phyloP scores from a whole-genome alignment of 2,888 invertebrate species.

The Callyntrura sp. region DNA sequence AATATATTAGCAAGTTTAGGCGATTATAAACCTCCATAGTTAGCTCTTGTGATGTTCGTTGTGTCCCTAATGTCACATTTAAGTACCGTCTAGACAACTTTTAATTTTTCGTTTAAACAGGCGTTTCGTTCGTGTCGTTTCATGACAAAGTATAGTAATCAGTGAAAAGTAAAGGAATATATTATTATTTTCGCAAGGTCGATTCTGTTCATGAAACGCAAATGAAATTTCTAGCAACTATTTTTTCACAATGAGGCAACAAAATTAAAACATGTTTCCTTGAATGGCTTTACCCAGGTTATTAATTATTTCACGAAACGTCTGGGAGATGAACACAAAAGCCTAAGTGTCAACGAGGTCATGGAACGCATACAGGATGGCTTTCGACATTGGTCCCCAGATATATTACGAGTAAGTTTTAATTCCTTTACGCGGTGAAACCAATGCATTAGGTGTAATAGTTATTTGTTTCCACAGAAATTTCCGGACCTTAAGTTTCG shows the following conservation, averaged over 20 bases:
- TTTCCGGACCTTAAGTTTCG: slow-evolving; percentile 99
- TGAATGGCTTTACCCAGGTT: slow-evolving; percentile 86
- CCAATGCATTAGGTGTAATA: not conserved
- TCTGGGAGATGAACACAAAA: slow-evolving; percentile 88
- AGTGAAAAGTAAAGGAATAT: too few relatives aligned
- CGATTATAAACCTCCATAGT: too few relatives aligned
- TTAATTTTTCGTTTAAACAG: too few relatives aligned
- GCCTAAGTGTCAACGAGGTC: slow-evolving; percentile 94
- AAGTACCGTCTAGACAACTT: too few relatives aligned
- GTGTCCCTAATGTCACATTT: too few relatives aligned
- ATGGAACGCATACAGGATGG: slow-evolving; percentile 95
- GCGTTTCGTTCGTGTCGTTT: too few relatives aligned
- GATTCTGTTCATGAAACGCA: too few relatives aligned
- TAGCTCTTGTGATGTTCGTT: too few relatives aligned
- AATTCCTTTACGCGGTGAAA: not conserved
- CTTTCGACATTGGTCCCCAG: slow-evolving; percentile 96
- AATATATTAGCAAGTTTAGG: too few relatives aligned
- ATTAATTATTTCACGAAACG: slow-evolving; percentile 90
- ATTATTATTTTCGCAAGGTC: too few relatives aligned
- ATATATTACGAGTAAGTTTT: slow-evolving; percentile 92
- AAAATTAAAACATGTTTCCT: not conserved
- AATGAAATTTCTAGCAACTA: not conserved
- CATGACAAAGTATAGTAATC: too few relatives aligned
- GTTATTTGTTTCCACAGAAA: slow-evolving; percentile 89
- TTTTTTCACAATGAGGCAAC: not conserved